A percentile compares a stretch with the other conserved stretches of the same genome.
phyloP scores from a whole-genome alignment of 2,888 invertebrate genomes.

The Coronaproctus castanopsis region DNA sequence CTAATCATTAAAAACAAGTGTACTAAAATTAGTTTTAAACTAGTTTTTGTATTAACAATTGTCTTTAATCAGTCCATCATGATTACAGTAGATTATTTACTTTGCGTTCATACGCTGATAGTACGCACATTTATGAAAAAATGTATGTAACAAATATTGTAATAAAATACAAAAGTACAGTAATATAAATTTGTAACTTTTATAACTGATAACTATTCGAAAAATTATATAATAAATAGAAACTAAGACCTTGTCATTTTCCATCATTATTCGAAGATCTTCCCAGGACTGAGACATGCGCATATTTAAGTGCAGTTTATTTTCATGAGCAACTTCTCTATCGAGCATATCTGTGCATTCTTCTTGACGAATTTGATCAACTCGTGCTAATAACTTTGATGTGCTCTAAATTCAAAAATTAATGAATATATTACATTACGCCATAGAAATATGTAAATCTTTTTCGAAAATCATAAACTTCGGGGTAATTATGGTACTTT shows the following conservation, averaged over 20 bases:
- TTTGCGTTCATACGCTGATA: no score
- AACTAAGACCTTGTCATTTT: conserved; percentile 32
- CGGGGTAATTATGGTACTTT: conserved; percentile 17
- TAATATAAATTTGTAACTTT: no score
- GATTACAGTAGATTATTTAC: no score
- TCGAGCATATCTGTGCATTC: conserved; percentile 69
- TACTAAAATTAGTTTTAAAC: no score
- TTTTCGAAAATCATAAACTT: conserved; percentile 1
- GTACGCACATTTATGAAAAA: no score
- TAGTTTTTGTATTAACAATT: no score
- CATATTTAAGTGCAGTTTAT: conserved; percentile 74
- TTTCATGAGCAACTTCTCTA: conserved; percentile 76
- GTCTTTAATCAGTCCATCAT: no score
- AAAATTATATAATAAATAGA: no score
- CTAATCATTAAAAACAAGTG: no score
- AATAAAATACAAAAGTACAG: no score
- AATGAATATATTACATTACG: neutral
- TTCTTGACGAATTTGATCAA: conserved; percentile 71
- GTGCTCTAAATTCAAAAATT: conserved; percentile 29
- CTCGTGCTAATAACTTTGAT: conserved; percentile 57
- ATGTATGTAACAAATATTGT: no score
- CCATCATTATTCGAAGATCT: conserved; percentile 55
- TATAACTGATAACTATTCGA: no score
- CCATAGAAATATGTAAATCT: neutral
- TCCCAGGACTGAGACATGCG: conserved; percentile 91